Base-by-base conservation (phyloP, 2,113 vertebrate species). In the Phocoena phocoena region DNA sequence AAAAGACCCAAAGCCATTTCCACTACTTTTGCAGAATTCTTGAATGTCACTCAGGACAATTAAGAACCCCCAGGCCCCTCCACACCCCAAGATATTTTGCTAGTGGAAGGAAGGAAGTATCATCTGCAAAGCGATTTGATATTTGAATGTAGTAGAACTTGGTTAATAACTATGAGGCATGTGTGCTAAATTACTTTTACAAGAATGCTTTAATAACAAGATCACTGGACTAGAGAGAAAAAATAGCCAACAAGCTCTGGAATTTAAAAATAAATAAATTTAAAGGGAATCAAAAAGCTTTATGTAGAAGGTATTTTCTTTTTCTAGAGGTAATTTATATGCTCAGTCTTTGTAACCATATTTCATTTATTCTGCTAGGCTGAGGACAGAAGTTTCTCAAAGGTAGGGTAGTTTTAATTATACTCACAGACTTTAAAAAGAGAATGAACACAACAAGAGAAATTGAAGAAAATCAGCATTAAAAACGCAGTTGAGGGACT, bases 331-430 rank as follows among this genome's bases (percentile, higher is more conserved):
- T 85, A 97, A 97, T 98, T 97, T 98, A 93, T 95, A 94, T 95
- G 92, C 80, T 95, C 92, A 93, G 86, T 90, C 95, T 97, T 97
- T 96, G 74, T 96, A 76, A 90, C 36, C 97, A 74, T 96, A 95
- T 98, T 98, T 98, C 87, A 98, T 97, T 93, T 86, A 92, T 96
- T 98, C 89, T 50, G 63, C 63, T 88, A 97, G 82, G 88, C 92
- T 93, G 90, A 95, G 90, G 62, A 88, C 92, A 71, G 73, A 67
- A 25, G 47, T 93, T 93, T 94, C 94, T 85, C 87, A 93, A 91
- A 98, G 97, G 86, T 90, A 96, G 18, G 84, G 70, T 71, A 55
- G 25, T 97, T 98, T 98, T 96, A 98, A 97, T 97, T 98, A 97
- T 93, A 80, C 17, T 41, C 58, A 71, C 70, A 96, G 96, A 81